These are phyloP conservation scores for Ploceus nigricollis DNA, from an alignment of 2,113 vertebrate genomes.

Conservation along the genomic window DNA sequence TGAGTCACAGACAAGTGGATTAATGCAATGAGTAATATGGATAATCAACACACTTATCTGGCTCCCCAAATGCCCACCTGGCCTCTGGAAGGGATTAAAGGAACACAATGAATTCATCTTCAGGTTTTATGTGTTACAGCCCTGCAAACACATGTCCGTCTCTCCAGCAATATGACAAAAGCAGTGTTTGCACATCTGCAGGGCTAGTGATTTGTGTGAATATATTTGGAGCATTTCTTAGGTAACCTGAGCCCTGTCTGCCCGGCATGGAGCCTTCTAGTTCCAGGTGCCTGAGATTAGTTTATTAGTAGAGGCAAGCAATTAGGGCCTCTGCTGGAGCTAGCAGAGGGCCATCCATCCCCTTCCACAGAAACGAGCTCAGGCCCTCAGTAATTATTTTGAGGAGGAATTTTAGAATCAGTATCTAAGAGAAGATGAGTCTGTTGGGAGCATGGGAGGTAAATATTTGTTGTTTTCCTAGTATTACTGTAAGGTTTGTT, in stretches of 20 bases:
- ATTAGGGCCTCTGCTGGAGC: not conserved
- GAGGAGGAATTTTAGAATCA: not conserved
- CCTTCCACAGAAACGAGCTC: not conserved
- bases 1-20: not conserved
- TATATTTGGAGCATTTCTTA: constrained; percentile 37
- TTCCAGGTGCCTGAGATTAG: constrained; percentile 67
- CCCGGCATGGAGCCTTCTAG: constrained; percentile 27
- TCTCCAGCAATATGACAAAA: constrained; percentile 38
- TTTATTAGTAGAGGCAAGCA: constrained; percentile 53
- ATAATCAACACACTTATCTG: constrained; percentile 26
- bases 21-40: constrained; percentile 1
- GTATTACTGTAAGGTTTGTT: not conserved
- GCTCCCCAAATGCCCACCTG: constrained; percentile 40
- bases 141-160: constrained; percentile 37
- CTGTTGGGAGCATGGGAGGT: not conserved
- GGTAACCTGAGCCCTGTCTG: constrained; percentile 34
- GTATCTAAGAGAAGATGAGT: not conserved
- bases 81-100: constrained; percentile 48
- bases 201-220: constrained; percentile 31
- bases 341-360: rapidly evolving
- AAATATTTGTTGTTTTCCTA: constrained; percentile 13
- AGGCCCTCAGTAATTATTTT: not conserved
- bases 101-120: constrained; percentile 42
- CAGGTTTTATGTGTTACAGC: constrained; percentile 39
- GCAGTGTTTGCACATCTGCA: constrained; percentile 59